Evolutionary conservation across 1,140 invertebrate genomes (phyloP), one percentile per base, ranked within the genome.

Genomic region (Anagrus nilaparvatae): DNA sequence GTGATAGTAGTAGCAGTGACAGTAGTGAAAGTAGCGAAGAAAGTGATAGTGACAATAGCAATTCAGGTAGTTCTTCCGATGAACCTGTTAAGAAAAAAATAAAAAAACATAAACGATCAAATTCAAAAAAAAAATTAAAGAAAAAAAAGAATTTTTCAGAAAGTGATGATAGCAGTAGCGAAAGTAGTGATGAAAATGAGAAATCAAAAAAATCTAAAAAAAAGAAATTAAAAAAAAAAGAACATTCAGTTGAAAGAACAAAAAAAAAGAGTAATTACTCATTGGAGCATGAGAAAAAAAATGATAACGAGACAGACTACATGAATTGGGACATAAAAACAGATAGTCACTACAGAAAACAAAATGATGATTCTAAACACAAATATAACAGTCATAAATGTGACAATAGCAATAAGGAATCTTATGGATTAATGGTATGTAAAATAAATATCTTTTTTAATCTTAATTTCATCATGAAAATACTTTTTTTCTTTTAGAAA

Each of bases 341-440:
- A 27, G 37, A 25, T 45, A 46, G 19, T 12, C n/a, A 43, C 17
- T 39, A 19, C 17, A 39, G 18, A 30, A 44, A 30, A 19, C 19
- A 16, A 43, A 28, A 43, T 23, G 9, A 27, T 42, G 31, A 47
- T 32, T 33, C 5, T 35, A 34, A 27, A 43, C 31, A 25, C 17
- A 39, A 17, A 29, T 36, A 17, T 5, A 29, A 31, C 13, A 27
- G 20, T 10, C 21, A 43, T 10, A 12, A 40, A 17, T 38, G 37
- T 35, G 21, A 43, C 38, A 30, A 7, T 17, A 35, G 23, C 13
- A 39, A 51, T 42, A 45, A 30, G 17, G 47, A 55, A 40, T 55
- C 58, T 50, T 72, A 59, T 56, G 70, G 70, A 12, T 55, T 71
- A 32, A 62, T 70, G 29, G 54, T 53, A 43, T 16, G 28, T 41